These are phyloP conservation scores for Lates calcarifer DNA, from an alignment of 2,113 vertebrate species.

Conservation along the genomic window DNA sequence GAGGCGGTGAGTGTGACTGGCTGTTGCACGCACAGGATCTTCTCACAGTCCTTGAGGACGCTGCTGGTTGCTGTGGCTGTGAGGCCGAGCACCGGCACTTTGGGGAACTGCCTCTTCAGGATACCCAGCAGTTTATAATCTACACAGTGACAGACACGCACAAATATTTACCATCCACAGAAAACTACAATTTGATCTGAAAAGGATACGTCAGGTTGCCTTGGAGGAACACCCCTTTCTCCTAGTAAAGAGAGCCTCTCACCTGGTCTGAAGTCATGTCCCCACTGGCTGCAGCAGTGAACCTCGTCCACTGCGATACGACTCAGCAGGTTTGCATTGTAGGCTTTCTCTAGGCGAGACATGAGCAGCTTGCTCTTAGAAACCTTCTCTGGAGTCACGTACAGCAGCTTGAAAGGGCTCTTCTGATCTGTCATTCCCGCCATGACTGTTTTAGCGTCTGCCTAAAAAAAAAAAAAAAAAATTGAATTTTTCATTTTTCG, in stretches of 20 bases:
- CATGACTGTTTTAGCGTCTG: constrained; percentile 92
- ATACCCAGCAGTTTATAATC: constrained; percentile 98
- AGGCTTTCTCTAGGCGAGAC: constrained; percentile 96
- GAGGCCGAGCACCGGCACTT: constrained; percentile 89
- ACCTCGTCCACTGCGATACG: constrained; percentile 96
- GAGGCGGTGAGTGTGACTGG: constrained; percentile 92
- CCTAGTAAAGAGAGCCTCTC: neutral
- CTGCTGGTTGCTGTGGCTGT: constrained; percentile 95
- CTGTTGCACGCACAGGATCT: constrained; percentile 90
- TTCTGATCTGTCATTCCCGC: constrained; percentile 87
- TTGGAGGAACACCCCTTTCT: neutral
- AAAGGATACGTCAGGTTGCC: too few relatives aligned
- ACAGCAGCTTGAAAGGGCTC: constrained; percentile 90
- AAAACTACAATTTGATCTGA: neutral
- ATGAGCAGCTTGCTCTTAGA: constrained; percentile 98
- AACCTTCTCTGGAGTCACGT: constrained; percentile 98
- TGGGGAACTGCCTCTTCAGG: constrained; percentile 96
- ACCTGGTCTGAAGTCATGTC: constrained; percentile 98
- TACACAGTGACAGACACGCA: constrained; percentile 54
- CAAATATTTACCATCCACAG: neutral
- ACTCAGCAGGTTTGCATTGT: constrained; percentile 87
- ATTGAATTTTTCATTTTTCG: too few relatives aligned
- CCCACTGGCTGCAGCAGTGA: constrained; percentile 99
- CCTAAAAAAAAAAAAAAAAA: constrained; percentile 78
- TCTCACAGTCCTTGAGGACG: constrained; percentile 93